Conservation (phyloP, 2,113 vertebrate genomes). For the Camelus dromedarius region DNA sequence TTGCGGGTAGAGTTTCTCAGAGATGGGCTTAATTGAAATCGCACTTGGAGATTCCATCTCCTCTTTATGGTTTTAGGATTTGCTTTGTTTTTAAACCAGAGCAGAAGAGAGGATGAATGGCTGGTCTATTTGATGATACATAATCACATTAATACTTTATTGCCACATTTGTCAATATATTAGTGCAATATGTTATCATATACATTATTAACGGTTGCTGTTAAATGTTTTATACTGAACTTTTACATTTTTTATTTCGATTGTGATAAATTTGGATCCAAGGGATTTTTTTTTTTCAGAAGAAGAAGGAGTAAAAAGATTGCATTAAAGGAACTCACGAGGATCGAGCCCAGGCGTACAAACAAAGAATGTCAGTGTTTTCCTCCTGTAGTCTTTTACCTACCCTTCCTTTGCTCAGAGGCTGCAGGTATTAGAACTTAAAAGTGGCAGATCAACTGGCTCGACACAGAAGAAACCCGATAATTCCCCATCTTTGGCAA, state of each 20-base stretch:
- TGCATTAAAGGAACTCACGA: conserved; percentile 73
- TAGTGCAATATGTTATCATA: conserved; percentile 88
- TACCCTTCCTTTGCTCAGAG: conserved; percentile 61
- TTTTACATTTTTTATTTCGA: conserved; percentile 85
- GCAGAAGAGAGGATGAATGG: conserved; percentile 77
- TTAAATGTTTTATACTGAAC: conserved; percentile 88
- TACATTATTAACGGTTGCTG: conserved; percentile 88
- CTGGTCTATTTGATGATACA: conserved; percentile 83
- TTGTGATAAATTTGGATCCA: conserved; percentile 85
- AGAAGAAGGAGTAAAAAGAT: conserved; percentile 69
- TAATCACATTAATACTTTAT: conserved; percentile 90
- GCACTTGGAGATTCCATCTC: conserved; percentile 73
- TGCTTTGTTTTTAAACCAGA: conserved; percentile 81
- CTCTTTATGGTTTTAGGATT: conserved; percentile 58
- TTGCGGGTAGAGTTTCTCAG: conserved; percentile 67
- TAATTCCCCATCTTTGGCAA: conserved; percentile 73
- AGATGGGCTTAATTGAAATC: conserved; percentile 82
- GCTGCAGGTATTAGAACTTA: conserved; percentile 68
- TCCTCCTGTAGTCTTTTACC: conserved; percentile 47
- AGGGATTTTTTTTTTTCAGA: conserved; percentile 75
- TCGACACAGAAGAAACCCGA: conserved; percentile 55
- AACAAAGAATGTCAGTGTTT: conserved; percentile 74
- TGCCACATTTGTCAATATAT: conserved; percentile 90
- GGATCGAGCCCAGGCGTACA: conserved; percentile 39
- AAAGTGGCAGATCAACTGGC: conserved; percentile 67